phyloP scores from a whole-genome alignment of 2,797 vertebrate species.

The Fratercula arctica region DNA sequence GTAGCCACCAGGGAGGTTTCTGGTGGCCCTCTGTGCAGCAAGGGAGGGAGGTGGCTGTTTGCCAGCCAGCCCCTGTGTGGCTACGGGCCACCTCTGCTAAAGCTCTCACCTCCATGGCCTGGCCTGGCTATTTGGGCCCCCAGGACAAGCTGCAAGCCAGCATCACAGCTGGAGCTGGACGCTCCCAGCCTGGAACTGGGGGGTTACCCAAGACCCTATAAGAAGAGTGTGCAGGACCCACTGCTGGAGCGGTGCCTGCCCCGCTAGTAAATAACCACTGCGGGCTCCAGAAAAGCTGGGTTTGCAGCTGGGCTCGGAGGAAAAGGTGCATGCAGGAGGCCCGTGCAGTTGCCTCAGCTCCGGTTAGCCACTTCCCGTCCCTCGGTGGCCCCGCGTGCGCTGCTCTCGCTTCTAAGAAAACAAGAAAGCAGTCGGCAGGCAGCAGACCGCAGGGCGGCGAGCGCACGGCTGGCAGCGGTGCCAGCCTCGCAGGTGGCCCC shows the following conservation, averaged over 20 bases:
- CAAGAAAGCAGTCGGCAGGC: neutral
- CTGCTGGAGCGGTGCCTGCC: accelerated
- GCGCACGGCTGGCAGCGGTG: accelerated
- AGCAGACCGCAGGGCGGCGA: neutral
- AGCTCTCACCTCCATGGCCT: neutral
- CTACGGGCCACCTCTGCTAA: neutral
- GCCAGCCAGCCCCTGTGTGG: neutral
- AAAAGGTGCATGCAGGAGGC: neutral
- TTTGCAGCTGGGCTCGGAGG: neutral
- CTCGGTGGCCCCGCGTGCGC: accelerated
- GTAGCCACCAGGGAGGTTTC: neutral
- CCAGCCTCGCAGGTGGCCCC: neutral
- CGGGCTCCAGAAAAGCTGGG: accelerated
- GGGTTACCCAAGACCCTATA: accelerated
- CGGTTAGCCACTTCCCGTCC: neutral
- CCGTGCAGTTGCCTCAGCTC: accelerated
- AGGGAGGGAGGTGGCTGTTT: neutral
- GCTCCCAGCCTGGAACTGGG: neutral
- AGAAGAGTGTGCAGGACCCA: accelerated
- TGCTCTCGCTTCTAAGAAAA: neutral
- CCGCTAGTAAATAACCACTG: accelerated
- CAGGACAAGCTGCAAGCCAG: neutral
- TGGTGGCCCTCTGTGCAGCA: neutral
- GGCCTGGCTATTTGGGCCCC: accelerated
- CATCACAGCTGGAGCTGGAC: accelerated